Percentiles rank a stretch among this genome's conserved stretches.
These are phyloP conservation scores for Eretmodus cyanostictus DNA, from an alignment of 2,113 vertebrate species.

Conservation along the genomic window DNA sequence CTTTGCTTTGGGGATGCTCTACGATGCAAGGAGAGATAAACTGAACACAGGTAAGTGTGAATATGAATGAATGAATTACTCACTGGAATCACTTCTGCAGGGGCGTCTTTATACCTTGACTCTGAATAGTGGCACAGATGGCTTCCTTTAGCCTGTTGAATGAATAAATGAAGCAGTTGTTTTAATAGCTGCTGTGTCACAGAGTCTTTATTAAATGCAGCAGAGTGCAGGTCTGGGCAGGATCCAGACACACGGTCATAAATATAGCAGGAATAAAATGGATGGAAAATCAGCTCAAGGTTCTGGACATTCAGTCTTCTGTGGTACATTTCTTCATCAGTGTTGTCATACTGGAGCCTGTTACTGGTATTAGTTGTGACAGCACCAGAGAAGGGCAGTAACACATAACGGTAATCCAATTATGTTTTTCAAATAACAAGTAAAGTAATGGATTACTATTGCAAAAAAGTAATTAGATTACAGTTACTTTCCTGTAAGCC, in stretches of 20 bases:
- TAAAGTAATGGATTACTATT: background rate
- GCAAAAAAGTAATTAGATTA: background rate
- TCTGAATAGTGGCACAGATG: background rate
- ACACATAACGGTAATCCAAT: background rate
- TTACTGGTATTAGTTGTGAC: background rate
- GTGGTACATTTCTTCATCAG: background rate
- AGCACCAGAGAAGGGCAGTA: background rate
- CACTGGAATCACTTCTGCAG: background rate
- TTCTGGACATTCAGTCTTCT: background rate
- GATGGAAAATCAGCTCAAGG: background rate
- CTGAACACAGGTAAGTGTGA: background rate
- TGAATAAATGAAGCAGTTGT: background rate
- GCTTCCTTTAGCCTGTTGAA: background rate
- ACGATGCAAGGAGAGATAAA: background rate
- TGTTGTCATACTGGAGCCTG: background rate
- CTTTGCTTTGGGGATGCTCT: background rate
- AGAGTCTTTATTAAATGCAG: accelerated
- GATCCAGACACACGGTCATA: background rate
- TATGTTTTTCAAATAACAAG: background rate
- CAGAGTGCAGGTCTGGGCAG: background rate
- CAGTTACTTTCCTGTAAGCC: background rate
- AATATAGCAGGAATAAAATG: background rate
- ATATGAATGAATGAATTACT: background rate
- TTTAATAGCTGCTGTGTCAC: background rate
- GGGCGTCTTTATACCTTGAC: background rate